Conservation (phyloP, 2,888 invertebrate genomes). For the Oxystoma pomonae region DNA sequence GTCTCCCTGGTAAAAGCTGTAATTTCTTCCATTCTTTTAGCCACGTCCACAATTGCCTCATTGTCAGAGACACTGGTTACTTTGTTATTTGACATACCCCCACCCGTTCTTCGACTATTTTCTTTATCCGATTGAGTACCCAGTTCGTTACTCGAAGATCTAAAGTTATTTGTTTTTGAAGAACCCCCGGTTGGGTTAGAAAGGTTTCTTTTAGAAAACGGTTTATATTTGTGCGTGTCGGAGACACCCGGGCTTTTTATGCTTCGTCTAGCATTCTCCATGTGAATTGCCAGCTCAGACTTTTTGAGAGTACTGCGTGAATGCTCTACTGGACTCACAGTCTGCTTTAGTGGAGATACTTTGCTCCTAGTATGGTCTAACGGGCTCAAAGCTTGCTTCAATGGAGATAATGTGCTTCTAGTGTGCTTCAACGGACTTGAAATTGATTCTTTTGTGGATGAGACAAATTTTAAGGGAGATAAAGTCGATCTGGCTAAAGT, state of each 20-base stretch:
- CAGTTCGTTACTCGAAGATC: conserved; percentile 12
- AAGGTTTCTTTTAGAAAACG: conserved; percentile 17
- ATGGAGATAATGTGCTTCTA: background rate
- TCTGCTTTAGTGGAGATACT: background rate
- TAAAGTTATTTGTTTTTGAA: too few species aligned
- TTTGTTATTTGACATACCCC: conserved; percentile 5
- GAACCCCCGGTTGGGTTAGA: background rate
- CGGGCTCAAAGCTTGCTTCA: background rate
- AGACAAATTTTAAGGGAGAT: background rate
- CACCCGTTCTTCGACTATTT: conserved; percentile 6
- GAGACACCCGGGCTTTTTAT: conserved; percentile 33
- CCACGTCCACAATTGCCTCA: conserved; percentile 38
- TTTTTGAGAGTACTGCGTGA: too few species aligned
- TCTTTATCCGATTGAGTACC: conserved; percentile 9
- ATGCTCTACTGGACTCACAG: conserved; percentile 4
- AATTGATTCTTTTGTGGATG: background rate
- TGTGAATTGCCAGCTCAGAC: conserved; percentile 44
- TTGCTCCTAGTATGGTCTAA: background rate
- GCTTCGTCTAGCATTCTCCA: conserved; percentile 46
- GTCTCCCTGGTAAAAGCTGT: conserved; percentile 63
- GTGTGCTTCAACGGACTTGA: background rate
- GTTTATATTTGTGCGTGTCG: conserved; percentile 37
- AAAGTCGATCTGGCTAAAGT: background rate
- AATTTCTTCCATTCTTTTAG: conserved; percentile 60
- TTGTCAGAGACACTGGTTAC: conserved; percentile 24